Conservation (phyloP, 1,140 invertebrate species). For the Brachystomella parvula region DNA sequence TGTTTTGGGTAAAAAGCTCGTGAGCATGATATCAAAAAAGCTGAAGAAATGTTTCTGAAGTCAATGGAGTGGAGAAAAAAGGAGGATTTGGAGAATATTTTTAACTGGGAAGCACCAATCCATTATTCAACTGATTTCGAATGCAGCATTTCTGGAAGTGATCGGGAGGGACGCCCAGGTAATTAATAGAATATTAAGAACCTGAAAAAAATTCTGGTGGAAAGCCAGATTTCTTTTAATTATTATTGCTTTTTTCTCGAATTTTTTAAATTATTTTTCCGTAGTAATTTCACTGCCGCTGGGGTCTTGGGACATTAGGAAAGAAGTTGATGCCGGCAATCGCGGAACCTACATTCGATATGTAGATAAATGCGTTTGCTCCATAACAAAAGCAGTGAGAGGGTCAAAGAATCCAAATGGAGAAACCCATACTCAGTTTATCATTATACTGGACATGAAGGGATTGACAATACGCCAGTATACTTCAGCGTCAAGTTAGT, state of each 20-base stretch:
- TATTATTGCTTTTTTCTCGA: not conserved
- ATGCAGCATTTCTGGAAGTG: constrained; percentile 16
- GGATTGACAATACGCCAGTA: not conserved
- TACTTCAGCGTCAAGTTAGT: constrained; percentile 6
- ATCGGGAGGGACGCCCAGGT: constrained; percentile 16
- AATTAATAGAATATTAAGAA: not conserved
- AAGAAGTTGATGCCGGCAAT: not conserved
- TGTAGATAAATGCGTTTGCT: not conserved
- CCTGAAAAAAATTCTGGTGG: no score
- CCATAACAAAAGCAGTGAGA: not conserved
- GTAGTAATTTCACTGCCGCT: constrained; percentile 1
- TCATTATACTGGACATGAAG: constrained; percentile 8
- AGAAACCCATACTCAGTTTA: constrained; percentile 4
- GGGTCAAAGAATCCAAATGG: not conserved
- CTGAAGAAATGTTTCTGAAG: constrained; percentile 14
- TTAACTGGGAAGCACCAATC: not conserved
- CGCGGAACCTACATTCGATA: constrained; percentile 10
- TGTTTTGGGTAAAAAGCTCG: not conserved
- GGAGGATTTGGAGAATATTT: constrained; percentile 12
- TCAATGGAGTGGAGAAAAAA: not conserved
- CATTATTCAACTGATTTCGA: not conserved
- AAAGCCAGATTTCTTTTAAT: not conserved
- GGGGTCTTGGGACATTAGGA: constrained; percentile 8
- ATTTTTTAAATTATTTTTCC: not conserved
- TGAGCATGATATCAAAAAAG: constrained; percentile 10